Evolutionary conservation across 2,888 invertebrate species (phyloP).

Genomic region (Nomada goodeniana): DNA sequence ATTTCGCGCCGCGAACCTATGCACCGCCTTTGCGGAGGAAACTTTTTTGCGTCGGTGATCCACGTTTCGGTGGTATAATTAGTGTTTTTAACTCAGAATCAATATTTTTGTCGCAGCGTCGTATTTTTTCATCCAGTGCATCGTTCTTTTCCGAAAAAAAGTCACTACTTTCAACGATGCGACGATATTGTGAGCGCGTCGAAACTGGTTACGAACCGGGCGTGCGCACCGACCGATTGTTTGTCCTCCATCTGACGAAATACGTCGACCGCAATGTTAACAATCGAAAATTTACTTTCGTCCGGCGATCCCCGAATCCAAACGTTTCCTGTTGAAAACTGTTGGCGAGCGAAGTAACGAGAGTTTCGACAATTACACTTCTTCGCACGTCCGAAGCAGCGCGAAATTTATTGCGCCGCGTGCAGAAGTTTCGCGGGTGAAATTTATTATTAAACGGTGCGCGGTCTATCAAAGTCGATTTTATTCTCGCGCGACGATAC

Average conservation of each 20-base stretch:
- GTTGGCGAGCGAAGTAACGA: background rate
- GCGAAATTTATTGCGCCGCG: background rate
- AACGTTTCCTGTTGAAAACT: background rate
- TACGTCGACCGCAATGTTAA: background rate
- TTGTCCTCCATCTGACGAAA: slow-evolving; percentile 5
- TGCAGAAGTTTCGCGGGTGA: background rate
- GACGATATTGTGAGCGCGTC: background rate
- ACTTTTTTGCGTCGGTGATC: background rate
- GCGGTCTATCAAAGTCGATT: slow-evolving; percentile 27
- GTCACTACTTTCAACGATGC: slow-evolving; percentile 26
- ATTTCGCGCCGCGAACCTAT: background rate
- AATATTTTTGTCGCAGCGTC: background rate
- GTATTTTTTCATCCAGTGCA: background rate
- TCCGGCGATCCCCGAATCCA: background rate
- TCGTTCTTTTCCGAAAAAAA: slow-evolving; percentile 2
- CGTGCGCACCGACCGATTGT: background rate
- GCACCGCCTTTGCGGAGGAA: background rate
- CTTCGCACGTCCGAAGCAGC: no score
- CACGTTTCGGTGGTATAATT: background rate
- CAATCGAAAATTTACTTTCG: background rate
- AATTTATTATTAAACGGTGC: slow-evolving; percentile 37
- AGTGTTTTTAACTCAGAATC: background rate
- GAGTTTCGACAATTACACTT: background rate
- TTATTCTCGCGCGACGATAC: slow-evolving; percentile 51
- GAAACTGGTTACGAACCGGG: slow-evolving; percentile 33